These are phyloP conservation scores for Eupithecia subfuscata DNA, from an alignment of 2,888 invertebrate species.

Conservation along the genomic window DNA sequence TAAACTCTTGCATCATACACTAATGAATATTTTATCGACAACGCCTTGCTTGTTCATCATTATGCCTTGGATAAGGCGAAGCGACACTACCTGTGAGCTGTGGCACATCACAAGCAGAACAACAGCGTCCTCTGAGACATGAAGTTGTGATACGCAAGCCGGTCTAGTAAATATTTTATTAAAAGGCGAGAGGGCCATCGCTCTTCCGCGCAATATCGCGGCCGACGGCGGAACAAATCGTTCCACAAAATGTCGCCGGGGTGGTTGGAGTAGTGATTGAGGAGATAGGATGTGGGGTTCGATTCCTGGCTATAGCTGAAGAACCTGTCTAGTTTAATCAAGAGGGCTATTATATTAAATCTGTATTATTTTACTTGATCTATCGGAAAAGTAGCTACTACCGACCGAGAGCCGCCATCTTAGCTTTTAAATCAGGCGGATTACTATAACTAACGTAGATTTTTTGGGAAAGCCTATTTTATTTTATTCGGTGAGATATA, in stretches of 20 bases:
- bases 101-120: conserved; percentile 11
- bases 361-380: no score
- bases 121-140: conserved; percentile 34
- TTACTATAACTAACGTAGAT: no score
- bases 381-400: no score
- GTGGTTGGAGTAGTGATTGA: conserved; percentile 19
- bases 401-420: no score
- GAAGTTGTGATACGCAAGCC: conserved; percentile 48
- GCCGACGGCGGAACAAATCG: conserved; percentile 70
- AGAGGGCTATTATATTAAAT: not conserved
- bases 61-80: not conserved
- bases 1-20: not conserved
- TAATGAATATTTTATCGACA: not conserved
- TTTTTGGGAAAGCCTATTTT: no score
- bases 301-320: conserved; percentile 33
- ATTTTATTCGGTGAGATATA: no score
- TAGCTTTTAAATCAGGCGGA: no score
- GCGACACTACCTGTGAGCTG: not conserved
- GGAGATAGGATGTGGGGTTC: conserved; percentile 33
- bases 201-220: conserved; percentile 72
- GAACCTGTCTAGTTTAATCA: not conserved
- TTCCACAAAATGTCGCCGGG: conserved; percentile 47
- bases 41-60: not conserved
- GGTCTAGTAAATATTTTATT: conserved; percentile 71
- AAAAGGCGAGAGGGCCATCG: conserved; percentile 62